These are phyloP conservation scores for Frankliniella fusca DNA, from an alignment of 2,888 invertebrate genomes.

Conservation along the genomic window DNA sequence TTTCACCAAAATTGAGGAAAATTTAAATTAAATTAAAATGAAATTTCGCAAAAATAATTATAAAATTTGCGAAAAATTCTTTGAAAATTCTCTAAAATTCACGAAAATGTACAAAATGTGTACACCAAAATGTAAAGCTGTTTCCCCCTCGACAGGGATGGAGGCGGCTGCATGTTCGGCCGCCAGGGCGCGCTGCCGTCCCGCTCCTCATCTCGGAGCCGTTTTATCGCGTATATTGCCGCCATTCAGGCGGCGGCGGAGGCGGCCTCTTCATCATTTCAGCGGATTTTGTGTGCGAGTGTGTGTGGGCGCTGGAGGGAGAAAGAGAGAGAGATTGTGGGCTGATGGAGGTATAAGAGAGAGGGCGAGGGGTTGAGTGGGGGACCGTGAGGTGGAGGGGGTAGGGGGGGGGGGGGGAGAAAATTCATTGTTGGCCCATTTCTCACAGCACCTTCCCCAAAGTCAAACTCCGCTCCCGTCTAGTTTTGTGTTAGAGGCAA, in stretches of 20 bases:
- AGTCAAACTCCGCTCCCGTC: conserved; percentile 5
- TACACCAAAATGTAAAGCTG: too few species aligned
- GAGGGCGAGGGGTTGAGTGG: background rate
- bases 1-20: too few species aligned
- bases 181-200: background rate
- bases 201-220: too few species aligned
- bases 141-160: too few species aligned
- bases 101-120: too few species aligned
- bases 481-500: background rate
- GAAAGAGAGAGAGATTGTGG: conserved; percentile 5
- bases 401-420: background rate
- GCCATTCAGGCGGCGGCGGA: too few species aligned
- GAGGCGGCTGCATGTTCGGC: too few species aligned
- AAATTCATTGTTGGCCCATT: conserved; percentile 8
- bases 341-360: background rate
- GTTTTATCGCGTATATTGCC: background rate
- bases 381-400: background rate
- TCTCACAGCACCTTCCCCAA: background rate
- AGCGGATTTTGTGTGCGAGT: background rate
- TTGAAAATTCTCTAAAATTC: too few species aligned
- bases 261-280: too few species aligned
- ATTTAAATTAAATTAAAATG: too few species aligned
- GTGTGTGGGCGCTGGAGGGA: background rate
- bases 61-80: too few species aligned
- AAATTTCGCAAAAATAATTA: too few species aligned